A percentile compares a stretch with the other conserved stretches of the same genome.
Conservation (phyloP, 2,113 vertebrate genomes). For the Pachyramphus minor region DNA sequence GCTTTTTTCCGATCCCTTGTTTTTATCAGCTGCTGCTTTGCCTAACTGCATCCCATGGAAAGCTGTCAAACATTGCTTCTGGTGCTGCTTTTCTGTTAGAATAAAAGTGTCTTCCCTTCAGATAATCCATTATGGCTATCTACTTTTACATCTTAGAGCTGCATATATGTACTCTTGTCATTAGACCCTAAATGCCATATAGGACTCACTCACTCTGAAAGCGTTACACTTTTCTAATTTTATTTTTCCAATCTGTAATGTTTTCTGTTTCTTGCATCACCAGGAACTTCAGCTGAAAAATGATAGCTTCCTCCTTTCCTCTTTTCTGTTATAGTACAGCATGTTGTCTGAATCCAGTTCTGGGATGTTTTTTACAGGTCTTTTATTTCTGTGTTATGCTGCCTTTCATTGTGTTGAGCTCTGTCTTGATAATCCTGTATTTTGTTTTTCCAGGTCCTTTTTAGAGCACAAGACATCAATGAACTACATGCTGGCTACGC, state of each 20-base stretch:
- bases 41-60: neutral
- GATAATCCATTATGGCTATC: neutral
- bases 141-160: neutral
- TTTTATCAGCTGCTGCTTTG: neutral
- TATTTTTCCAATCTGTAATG: neutral
- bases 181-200: neutral
- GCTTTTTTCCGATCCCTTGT: neutral
- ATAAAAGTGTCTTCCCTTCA: neutral
- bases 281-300: neutral
- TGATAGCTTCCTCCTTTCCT: neutral
- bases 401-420: neutral
- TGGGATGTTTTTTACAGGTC: neutral
- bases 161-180: neutral
- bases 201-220: neutral
- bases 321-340: neutral
- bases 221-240: neutral
- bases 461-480: conserved; percentile 94
- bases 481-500: conserved; percentile 93
- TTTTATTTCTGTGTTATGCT: neutral
- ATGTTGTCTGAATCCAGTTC: neutral
- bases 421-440: neutral
- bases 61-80: neutral
- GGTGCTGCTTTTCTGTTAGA: neutral
- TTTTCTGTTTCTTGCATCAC: neutral
- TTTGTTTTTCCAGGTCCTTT: conserved; percentile 74